Conservation (phyloP, 2,113 vertebrate species). For the Rhinolophus sinicus region DNA sequence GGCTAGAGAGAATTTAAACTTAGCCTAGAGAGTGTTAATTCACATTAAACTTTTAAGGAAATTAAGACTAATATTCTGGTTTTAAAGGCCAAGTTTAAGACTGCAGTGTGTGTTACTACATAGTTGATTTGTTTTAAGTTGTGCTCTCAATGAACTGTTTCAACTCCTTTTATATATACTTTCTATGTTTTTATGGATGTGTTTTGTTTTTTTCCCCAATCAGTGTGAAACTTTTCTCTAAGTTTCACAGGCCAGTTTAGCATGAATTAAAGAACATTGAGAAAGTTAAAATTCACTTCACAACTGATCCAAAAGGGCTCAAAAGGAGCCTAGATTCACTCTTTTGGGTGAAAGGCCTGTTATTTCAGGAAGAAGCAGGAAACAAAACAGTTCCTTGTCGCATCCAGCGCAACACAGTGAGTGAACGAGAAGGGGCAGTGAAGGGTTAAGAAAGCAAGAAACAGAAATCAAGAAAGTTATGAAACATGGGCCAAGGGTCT, state of each 20-base stretch:
- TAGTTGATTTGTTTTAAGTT: background rate
- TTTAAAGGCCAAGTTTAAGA: background rate
- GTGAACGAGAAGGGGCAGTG: too few relatives aligned
- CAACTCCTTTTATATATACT: background rate
- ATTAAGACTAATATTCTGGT: background rate
- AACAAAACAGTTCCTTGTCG: background rate
- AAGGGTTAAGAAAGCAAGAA: too few relatives aligned
- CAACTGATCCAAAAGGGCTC: background rate
- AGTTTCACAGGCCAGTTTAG: background rate
- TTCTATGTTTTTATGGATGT: background rate
- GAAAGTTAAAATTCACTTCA: constrained; percentile 55
- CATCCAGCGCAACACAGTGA: too few relatives aligned
- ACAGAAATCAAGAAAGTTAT: too few relatives aligned
- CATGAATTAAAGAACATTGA: background rate
- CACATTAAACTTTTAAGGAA: background rate
- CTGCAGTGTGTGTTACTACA: background rate
- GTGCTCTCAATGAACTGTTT: background rate
- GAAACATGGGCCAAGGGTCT: too few relatives aligned
- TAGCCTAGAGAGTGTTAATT: background rate
- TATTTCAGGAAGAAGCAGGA: background rate
- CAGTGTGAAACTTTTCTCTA: background rate
- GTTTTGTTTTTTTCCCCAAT: background rate
- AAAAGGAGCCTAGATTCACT: background rate
- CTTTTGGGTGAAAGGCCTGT: background rate
- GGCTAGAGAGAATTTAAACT: constrained; percentile 10